Percentiles rank a stretch among this genome's conserved stretches.
Conservation (phyloP, 2,888 invertebrate genomes). For the Idaea dimidiata region DNA sequence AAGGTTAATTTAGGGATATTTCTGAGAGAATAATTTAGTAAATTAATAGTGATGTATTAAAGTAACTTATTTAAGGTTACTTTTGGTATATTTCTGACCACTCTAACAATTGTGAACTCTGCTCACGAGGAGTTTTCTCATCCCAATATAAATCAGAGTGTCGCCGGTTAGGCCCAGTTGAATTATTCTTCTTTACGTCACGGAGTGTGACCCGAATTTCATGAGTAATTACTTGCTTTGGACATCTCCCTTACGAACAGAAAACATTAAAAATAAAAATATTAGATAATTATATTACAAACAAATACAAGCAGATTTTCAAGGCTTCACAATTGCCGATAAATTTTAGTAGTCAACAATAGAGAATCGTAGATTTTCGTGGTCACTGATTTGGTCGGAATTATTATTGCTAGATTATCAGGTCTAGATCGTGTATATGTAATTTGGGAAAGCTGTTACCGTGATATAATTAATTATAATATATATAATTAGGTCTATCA, state of each 20-base stretch:
- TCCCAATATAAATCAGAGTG: constrained; percentile 30
- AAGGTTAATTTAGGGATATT: too few relatives aligned
- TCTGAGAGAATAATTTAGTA: too few relatives aligned
- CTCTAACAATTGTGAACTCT: constrained; percentile 17
- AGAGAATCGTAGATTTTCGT: too few relatives aligned
- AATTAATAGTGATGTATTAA: too few relatives aligned
- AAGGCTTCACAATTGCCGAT: too few relatives aligned
- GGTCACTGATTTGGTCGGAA: too few relatives aligned
- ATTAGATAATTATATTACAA: background rate
- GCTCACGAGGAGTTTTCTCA: constrained; percentile 23
- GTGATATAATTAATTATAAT: too few relatives aligned
- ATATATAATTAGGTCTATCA: too few relatives aligned
- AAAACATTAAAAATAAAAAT: background rate
- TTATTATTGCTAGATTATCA: too few relatives aligned
- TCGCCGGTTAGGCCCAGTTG: constrained; percentile 26
- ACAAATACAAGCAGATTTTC: background rate
- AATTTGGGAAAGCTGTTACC: too few relatives aligned
- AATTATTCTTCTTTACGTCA: constrained; percentile 27
- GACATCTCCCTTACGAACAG: background rate
- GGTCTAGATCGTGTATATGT: too few relatives aligned
- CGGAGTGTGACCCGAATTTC: constrained; percentile 26
- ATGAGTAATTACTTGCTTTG: constrained; percentile 15
- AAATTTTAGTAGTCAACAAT: too few relatives aligned
- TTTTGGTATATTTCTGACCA: background rate
- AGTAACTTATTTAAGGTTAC: background rate